Base-by-base conservation (phyloP, 1,140 invertebrate species). In the Leptopilina boulardi region DNA sequence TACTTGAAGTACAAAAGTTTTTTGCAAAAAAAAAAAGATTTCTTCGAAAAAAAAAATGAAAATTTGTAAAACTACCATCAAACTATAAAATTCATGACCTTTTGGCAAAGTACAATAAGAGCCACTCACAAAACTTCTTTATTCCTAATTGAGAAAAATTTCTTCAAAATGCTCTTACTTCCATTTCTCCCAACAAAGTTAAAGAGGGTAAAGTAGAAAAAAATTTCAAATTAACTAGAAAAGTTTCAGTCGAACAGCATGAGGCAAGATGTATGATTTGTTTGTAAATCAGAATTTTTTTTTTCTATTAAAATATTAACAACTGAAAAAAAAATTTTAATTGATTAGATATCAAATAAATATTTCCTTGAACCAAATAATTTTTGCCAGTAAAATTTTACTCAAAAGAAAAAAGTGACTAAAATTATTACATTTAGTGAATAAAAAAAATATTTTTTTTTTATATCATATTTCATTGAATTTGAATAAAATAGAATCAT, bases 91-190 rank as follows among this genome's bases (percentile, higher is more conserved):
- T 51, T 51, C 47, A 51, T 18, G n/a, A 51, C 47, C 47, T n/a
- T 51, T 18, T 51, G 47, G 47, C 18, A 51, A 51, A 51, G 47
- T 51, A 51, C 47, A 51, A 51, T 51, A 51, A 51, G 15, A 51
- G 26, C 10, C 44, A 51, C 47, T 51, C 47, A 18, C 2, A n/a
- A 51, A 51, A 51, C 47, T 51, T 51, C 47, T 51, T 51, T 51
- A 51, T 51, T 51, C 47, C 47, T 51, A 51, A 51, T 51, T 51
- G 47, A 51, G 47, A n/a, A 51, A 51, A 51, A 51, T 51, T 18
- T 51, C 47, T 51, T 51, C 15, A 51, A 51, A 51, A 51, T 51
- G 15, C 18, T 51, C 47, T 51, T 51, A 1, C 42, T 18, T 51
- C n/a, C 34, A 38, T 38, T n/a, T n/a, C n/a, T 51, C 18, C 6